Conservation (phyloP, 2,888 invertebrate genomes). For the Melinaea marsaeus region DNA sequence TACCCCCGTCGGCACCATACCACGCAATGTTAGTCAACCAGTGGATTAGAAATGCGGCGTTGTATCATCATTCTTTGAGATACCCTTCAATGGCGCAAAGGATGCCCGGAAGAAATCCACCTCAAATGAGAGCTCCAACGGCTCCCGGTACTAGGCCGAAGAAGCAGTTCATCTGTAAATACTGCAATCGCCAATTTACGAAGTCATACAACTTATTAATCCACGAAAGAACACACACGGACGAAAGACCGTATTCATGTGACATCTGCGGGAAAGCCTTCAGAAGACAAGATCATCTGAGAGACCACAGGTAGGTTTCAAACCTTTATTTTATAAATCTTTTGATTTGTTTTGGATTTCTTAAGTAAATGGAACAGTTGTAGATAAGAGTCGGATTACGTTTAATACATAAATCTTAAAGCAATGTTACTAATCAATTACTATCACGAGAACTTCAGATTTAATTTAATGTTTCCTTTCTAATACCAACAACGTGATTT, state of each 20-base stretch:
- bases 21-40: slow-evolving; percentile 83
- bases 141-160: slow-evolving; percentile 81
- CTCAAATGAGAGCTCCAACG: slow-evolving; percentile 76
- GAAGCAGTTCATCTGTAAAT: slow-evolving; percentile 97
- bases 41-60: slow-evolving; percentile 84
- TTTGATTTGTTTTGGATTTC: not conserved
- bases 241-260: slow-evolving; percentile 96
- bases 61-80: slow-evolving; percentile 79
- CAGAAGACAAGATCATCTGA: slow-evolving; percentile 94
- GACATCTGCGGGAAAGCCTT: slow-evolving; percentile 98
- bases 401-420: slow-evolving; percentile 27
- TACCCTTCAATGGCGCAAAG: slow-evolving; percentile 74
- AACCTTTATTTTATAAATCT: slow-evolving; percentile 3
- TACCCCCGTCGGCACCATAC: slow-evolving; percentile 70
- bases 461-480: slow-evolving; percentile 57
- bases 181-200: slow-evolving; percentile 97
- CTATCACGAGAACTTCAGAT: slow-evolving; percentile 47
- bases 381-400: slow-evolving; percentile 17
- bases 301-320: slow-evolving; percentile 87
- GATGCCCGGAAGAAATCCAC: slow-evolving; percentile 73
- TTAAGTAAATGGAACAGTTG: slow-evolving; percentile 3
- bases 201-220: slow-evolving; percentile 98
- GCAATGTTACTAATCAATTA: slow-evolving; percentile 31
- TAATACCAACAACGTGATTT: slow-evolving; percentile 67
- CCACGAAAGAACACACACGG: slow-evolving; percentile 97